Evolutionary conservation across 2,797 vertebrate species (phyloP), one percentile per base, ranked within the genome.

Genomic region (Pangasius larnaudii): DNA sequence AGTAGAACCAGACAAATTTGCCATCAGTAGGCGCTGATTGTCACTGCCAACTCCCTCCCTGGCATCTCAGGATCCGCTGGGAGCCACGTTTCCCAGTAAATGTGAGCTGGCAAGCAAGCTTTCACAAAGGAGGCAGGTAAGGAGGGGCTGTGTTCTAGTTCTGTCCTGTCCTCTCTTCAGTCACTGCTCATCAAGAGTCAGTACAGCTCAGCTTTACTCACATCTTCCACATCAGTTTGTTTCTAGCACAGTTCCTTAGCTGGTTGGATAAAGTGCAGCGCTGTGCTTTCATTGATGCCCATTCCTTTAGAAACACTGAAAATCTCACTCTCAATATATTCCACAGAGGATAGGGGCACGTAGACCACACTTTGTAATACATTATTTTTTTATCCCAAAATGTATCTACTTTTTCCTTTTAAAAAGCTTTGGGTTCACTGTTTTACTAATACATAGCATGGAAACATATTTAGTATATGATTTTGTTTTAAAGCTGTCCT

Each of bases 121-220:
- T 88, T 56, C 49, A 75, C 33, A 8, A n/a, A 65, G 85, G 87
- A 89, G 84, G 39, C 61, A 86, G 83, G 83, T 89, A 86, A 87
- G 88, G 85, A 77, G 86, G 88, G 87, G 89, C 90, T 93, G 84
- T 88, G 91, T 82, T 92, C 90, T 63, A 91, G 83, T 84, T 90
- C 92, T 91, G 89, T 89, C 46, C 53, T 82, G 83, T 92, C 89
- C 85, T 87, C 63, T 77, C 87, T 83, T 92, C 88, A 85, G 86
- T 93, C 91, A 88, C 85, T 85, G 90, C 89, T 89, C 90, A 83
- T 94, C 93, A 93, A 77, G 42, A 87, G 84, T 87, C 69, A 74
- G 78, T 91, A 42, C 84, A 80, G 75, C 92, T 75, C 42, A 36
- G 72, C 65, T 65, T 91, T 91, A 85, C 27, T 86, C 89, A 91